Evolutionary conservation across 1,140 invertebrate species (phyloP), one percentile per base, ranked within the genome.

Genomic region (Maconellicoccus hirsutus): DNA sequence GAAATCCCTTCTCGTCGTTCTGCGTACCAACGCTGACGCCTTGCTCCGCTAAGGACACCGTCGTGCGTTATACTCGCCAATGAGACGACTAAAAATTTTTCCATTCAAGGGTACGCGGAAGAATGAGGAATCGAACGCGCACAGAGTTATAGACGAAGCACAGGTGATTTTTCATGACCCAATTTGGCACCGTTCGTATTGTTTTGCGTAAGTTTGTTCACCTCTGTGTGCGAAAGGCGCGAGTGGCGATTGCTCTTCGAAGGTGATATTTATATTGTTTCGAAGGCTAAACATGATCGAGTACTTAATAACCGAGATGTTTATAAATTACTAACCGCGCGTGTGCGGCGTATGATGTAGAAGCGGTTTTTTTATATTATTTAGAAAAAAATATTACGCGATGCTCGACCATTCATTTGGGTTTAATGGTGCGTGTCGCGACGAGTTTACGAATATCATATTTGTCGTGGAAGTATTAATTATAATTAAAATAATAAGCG

Each of bases 251-350:
- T 52, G 12, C 12, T 16, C n/a, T 16, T 19, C 42, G 42, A 52
- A 52, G 42, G 42, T 52, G 42, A 52, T 52, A 52, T 52, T 52
- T 52, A 52, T 52, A 52, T 52, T 52, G n/a, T 52, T 52, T 52
- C 42, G 42, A 52, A 52, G 42, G 42, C 42, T 52, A 52, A 52
- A 52, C 42, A 52, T 52, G 16, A 14, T 52, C n/a, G 10, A 16
- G n/a, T 19, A 52, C 42, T 14, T 52, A 16, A 52, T 52, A 19
- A 52, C 29, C 12, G 16, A 8, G 42, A 52, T 52, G 42, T 52
- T 52, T 52, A 52, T 16, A 52, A 52, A 52, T 52, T 52, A 19
- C 42, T 16, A 2, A 16, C 42, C 42, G n/a, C 4, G n/a, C 42
- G 42, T 8, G 16, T 2, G 16, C 6, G 6, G 42, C 16, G 42